Conservation (phyloP, 2,797 vertebrate genomes). For the Chelonia mydas region DNA sequence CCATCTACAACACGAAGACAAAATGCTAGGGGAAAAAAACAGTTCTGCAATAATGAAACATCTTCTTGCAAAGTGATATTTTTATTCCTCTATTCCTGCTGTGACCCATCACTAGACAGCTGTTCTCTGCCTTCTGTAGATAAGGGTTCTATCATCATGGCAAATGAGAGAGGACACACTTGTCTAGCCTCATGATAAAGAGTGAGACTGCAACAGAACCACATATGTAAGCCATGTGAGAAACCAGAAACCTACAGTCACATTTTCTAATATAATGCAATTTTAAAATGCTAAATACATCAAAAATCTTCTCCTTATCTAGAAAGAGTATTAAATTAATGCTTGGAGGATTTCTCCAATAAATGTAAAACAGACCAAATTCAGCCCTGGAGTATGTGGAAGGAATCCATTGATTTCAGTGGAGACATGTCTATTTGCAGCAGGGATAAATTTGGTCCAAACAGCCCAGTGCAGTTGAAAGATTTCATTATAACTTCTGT, state of each 20-base stretch:
- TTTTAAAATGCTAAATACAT: slow-evolving; percentile 27
- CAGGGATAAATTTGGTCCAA: neutral
- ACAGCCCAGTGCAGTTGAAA: neutral
- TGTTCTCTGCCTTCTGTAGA: slow-evolving; percentile 33
- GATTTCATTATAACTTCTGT: neutral
- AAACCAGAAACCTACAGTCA: slow-evolving; percentile 3
- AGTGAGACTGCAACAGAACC: neutral
- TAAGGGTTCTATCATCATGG: slow-evolving; percentile 14
- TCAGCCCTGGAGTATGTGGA: neutral
- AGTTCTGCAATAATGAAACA: slow-evolving; percentile 58
- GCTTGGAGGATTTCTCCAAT: neutral
- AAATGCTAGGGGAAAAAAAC: slow-evolving; percentile 27
- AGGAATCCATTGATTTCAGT: neutral
- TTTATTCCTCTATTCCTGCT: slow-evolving; percentile 26
- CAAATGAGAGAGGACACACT: neutral
- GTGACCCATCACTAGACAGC: slow-evolving; percentile 39
- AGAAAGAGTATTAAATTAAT: neutral
- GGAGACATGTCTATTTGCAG: neutral
- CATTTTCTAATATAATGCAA: neutral
- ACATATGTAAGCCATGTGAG: slow-evolving; percentile 2
- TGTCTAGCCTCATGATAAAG: neutral
- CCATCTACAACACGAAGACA: slow-evolving; percentile 44
- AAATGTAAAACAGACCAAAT: slow-evolving; percentile 17
- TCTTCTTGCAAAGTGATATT: slow-evolving; percentile 30
- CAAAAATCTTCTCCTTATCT: neutral